Evolutionary conservation across 1,140 invertebrate genomes (phyloP).

Genomic region (Pachypeltis micranthus): DNA sequence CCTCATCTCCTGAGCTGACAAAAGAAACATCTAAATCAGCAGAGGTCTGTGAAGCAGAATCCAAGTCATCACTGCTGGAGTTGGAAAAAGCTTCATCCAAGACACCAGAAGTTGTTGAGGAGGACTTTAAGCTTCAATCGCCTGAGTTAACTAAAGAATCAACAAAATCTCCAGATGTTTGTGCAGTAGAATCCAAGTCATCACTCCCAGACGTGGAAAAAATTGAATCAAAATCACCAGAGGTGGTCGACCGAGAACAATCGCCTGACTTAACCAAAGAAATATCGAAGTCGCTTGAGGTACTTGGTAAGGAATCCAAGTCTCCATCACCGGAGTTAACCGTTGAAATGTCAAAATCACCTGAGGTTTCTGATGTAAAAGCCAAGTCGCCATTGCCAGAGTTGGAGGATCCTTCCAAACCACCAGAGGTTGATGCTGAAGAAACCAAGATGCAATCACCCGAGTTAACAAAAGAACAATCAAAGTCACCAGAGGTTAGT

Average conservation of each 20-base stretch:
- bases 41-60: background rate
- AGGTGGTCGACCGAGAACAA: background rate
- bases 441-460: background rate
- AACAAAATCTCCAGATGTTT: background rate
- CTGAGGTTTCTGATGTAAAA: constrained; percentile 35
- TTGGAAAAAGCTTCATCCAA: background rate
- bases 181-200: background rate
- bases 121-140: background rate
- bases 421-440: background rate
- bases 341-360: background rate
- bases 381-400: background rate
- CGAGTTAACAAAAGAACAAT: background rate
- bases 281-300: background rate
- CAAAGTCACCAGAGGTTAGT: background rate
- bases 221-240: background rate
- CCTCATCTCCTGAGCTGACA: background rate
- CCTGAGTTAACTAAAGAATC: background rate
- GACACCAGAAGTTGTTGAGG: background rate
- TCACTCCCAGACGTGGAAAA: background rate
- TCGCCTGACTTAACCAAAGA: background rate
- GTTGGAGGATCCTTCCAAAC: background rate
- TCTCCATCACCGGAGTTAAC: constrained; percentile 3
- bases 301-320: background rate
- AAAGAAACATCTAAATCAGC: no score
- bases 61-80: background rate